A percentile compares a stretch with the other conserved stretches of the same genome.
Conservation (phyloP, 1,140 invertebrate genomes). For the Neuroterus valhalla region DNA sequence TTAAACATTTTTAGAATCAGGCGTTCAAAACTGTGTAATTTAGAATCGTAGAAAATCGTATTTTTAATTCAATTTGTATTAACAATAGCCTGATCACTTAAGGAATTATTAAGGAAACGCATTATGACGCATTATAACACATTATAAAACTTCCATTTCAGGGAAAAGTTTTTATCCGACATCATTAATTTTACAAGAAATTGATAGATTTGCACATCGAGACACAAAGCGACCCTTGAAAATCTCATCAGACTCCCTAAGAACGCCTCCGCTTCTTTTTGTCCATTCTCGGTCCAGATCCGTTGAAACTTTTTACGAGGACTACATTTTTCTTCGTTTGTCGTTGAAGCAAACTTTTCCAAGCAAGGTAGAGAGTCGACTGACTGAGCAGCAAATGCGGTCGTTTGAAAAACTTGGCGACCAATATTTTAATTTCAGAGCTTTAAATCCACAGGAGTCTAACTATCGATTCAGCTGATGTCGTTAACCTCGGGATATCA, state of each 20-base stretch:
- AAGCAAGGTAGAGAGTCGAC: neutral
- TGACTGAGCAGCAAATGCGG: slow-evolving; percentile 21
- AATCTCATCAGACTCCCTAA: slow-evolving; percentile 24
- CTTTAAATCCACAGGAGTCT: slow-evolving; percentile 16
- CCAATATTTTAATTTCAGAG: slow-evolving; percentile 23
- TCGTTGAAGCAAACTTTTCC: slow-evolving; percentile 16
- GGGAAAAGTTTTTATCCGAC: slow-evolving; percentile 15
- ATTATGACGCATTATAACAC: too few species aligned
- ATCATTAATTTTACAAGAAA: slow-evolving; percentile 13
- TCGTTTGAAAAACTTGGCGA: slow-evolving; percentile 10
- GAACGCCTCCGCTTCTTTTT: slow-evolving; percentile 5
- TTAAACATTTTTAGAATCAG: too few species aligned
- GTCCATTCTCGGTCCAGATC: neutral
- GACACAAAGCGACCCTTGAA: slow-evolving; percentile 9
- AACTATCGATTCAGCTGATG: slow-evolving; percentile 9
- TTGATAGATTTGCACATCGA: slow-evolving; percentile 22
- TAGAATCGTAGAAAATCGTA: too few species aligned
- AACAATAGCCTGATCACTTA: too few species aligned
- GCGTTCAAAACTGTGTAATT: too few species aligned
- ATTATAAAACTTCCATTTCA: neutral
- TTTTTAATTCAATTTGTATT: too few species aligned
- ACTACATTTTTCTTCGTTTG: slow-evolving; percentile 21
- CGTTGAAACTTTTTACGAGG: slow-evolving; percentile 18
- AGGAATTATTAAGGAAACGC: too few species aligned
- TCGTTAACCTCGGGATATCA: slow-evolving; percentile 13